These are phyloP conservation scores for Pseudorasbora parva DNA, from an alignment of 2,113 vertebrate species.

Conservation along the genomic window DNA sequence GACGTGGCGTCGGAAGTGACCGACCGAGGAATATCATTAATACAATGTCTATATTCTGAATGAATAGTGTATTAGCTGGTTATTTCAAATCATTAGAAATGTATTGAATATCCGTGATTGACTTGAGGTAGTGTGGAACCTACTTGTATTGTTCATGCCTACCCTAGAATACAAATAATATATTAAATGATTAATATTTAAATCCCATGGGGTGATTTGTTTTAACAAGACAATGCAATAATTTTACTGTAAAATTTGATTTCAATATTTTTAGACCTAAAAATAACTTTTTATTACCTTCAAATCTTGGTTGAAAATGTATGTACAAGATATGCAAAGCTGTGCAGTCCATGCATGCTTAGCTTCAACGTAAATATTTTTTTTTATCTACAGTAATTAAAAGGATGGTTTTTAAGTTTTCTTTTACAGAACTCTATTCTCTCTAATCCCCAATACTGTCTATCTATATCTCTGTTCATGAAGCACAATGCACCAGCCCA, in stretches of 20 bases:
- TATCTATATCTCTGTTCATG: slow-evolving; percentile 1
- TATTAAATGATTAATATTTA: too few relatives aligned
- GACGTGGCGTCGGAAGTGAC: too few relatives aligned
- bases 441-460: background rate
- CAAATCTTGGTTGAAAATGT: too few relatives aligned
- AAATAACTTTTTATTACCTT: background rate
- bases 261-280: background rate
- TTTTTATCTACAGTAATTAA: background rate
- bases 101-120: too few relatives aligned
- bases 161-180: too few relatives aligned
- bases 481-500: background rate
- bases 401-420: background rate
- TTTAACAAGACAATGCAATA: background rate
- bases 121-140: too few relatives aligned
- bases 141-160: too few relatives aligned
- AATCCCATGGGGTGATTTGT: background rate
- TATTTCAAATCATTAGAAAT: too few relatives aligned
- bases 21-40: too few relatives aligned
- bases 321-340: background rate
- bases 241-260: background rate
- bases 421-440: background rate
- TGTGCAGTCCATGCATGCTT: background rate
- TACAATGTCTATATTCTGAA: too few relatives aligned
- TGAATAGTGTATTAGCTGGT: too few relatives aligned
- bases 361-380: background rate